Evolutionary conservation across 2,888 invertebrate genomes (phyloP).

Genomic region (Nipponacmea schrenckii): DNA sequence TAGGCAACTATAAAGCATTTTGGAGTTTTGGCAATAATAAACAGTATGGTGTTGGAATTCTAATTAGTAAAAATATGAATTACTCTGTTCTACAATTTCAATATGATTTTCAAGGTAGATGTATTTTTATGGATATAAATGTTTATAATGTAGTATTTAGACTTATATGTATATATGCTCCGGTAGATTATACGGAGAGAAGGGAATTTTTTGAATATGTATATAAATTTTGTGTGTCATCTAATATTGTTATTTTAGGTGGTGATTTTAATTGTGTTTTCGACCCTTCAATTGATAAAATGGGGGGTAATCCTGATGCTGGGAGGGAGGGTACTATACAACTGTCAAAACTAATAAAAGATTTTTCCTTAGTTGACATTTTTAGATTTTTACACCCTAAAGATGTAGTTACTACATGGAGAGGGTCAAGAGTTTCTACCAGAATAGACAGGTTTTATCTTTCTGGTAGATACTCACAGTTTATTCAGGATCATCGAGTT

Average conservation of each 20-base stretch:
- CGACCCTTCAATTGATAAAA: slow-evolving; percentile 1
- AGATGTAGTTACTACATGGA: background rate
- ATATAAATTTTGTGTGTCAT: background rate
- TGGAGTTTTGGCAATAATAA: slow-evolving; percentile 11
- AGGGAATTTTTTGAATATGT: background rate
- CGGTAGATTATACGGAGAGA: background rate
- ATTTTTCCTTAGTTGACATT: background rate
- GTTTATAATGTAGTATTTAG: background rate
- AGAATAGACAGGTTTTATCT: too few relatives aligned
- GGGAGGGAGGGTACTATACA: background rate
- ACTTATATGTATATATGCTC: slow-evolving; percentile 10
- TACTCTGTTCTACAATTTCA: background rate
- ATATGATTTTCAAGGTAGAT: slow-evolving; percentile 9
- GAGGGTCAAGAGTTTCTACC: too few relatives aligned
- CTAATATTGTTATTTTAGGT: slow-evolving; percentile 6
- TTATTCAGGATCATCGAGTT: too few relatives aligned
- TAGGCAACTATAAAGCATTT: slow-evolving; percentile 4
- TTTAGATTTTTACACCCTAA: too few relatives aligned
- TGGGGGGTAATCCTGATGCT: background rate
- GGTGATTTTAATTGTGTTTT: slow-evolving; percentile 17
- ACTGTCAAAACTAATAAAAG: background rate
- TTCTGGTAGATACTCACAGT: too few relatives aligned
- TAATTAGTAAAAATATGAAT: background rate
- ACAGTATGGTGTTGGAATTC: background rate
- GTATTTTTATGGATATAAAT: background rate